A percentile compares a stretch with the other conserved stretches of the same genome.
Evolutionary conservation across 2,888 invertebrate genomes (phyloP).

Genomic region (Idaea aversata): DNA sequence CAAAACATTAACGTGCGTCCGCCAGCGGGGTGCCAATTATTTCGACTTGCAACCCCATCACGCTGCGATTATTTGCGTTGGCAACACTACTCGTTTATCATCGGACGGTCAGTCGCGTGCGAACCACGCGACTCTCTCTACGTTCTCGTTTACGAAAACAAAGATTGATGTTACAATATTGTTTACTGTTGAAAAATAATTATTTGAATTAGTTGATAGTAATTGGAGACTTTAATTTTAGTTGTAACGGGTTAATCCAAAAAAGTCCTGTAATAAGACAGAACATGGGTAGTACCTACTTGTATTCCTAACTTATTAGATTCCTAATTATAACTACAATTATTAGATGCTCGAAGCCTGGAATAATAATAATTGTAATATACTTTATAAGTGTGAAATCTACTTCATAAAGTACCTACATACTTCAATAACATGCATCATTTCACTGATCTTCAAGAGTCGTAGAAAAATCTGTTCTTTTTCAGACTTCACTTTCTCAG

Average conservation of each 20-base stretch:
- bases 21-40: conserved; percentile 78
- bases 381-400: too few species aligned
- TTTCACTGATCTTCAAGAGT: too few species aligned
- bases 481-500: conserved; percentile 44
- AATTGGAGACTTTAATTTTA: not conserved
- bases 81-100: conserved; percentile 68
- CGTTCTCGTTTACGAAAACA: conserved; percentile 42
- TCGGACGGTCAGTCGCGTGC: conserved; percentile 54
- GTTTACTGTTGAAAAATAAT: conserved; percentile 5
- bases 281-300: too few species aligned
- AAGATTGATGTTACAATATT: conserved; percentile 31
- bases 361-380: too few species aligned
- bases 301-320: too few species aligned
- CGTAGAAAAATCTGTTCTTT: not conserved
- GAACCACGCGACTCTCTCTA: conserved; percentile 40
- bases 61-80: conserved; percentile 55
- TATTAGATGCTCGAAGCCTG: too few species aligned
- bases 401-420: too few species aligned
- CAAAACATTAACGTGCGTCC: conserved; percentile 71
- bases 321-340: too few species aligned
- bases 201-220: not conserved
- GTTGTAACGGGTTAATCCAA: conserved; percentile 2
- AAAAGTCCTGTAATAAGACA: not conserved
- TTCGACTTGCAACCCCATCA: conserved; percentile 71
- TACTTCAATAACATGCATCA: not conserved